Evolutionary conservation across 1,140 invertebrate genomes (phyloP).

Genomic region (Tenebrio molitor): DNA sequence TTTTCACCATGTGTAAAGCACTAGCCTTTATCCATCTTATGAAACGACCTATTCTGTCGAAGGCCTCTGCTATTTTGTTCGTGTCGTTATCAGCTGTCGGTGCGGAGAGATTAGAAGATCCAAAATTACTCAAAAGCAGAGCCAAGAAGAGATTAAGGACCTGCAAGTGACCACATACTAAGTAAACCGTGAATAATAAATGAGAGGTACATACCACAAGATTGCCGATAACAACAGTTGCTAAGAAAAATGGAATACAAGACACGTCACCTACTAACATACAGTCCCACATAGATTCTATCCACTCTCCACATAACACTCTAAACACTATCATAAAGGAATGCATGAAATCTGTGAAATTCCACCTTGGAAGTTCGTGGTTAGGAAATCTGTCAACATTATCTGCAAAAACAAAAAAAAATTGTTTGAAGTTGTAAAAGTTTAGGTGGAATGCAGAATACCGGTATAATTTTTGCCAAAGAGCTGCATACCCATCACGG

Average conservation of each 20-base stretch:
- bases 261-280: constrained; percentile 92
- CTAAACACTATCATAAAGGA: constrained; percentile 99
- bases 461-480: constrained; percentile 94
- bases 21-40: constrained; percentile 89
- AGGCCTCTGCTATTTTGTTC: constrained; percentile 97
- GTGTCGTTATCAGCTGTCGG: constrained; percentile 93
- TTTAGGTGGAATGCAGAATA: constrained; percentile 67
- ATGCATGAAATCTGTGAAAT: constrained; percentile 98
- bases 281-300: constrained; percentile 99
- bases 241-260: constrained; percentile 97
- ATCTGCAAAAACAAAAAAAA: constrained; percentile 71
- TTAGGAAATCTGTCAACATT: constrained; percentile 84
- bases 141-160: constrained; percentile 99
- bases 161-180: constrained; percentile 72
- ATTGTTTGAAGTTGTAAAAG: neutral
- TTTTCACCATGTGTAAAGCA: constrained; percentile 80
- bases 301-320: constrained; percentile 98
- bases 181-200: too few species aligned
- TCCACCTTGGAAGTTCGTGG: constrained; percentile 90
- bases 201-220: constrained; percentile 97
- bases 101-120: constrained; percentile 93
- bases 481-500: constrained; percentile 98
- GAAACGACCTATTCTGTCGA: constrained; percentile 93
- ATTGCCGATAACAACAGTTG: constrained; percentile 98
- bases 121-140: constrained; percentile 98